Base-by-base conservation (phyloP, 2,888 invertebrate species). In the Mallateleia sp. region DNA sequence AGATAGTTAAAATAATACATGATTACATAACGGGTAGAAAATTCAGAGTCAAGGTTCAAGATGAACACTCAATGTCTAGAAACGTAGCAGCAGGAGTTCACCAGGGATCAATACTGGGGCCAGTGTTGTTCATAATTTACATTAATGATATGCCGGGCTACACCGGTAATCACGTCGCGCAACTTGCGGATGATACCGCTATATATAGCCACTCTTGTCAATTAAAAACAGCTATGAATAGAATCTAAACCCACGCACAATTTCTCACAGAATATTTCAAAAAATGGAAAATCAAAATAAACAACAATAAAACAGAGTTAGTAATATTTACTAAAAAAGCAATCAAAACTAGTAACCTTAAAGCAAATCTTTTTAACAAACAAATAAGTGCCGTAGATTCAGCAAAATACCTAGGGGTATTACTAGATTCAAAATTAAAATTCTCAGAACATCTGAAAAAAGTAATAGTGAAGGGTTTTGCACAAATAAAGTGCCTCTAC, bases 281-380 rank as follows among this genome's bases (percentile, higher is more conserved):
- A 6, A 50, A 47, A n/a, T 74, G 62, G 74, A 74, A 62, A 47
- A 60, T 74, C 18, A 62, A 75, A 64, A 58, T 58, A 11, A 75
- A 75, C 52, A 24, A 28, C 15, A 6, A 18, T n/a, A 75, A 75
- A 75, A 75, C 52, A 2, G 75, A 75, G 52, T 6, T 45, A 8
- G 22, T 74, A 11, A 45, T 74, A 6, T 72, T 58, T 45, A 38
- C 58, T 24, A 58, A 54, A 25, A 72, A 72, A 24, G 32, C n/a
- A n/a, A n/a, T n/a, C n/a, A n/a, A n/a, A n/a, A n/a, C n/a, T n/a
- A n/a, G n/a, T n/a, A n/a, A n/a, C n/a, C n/a, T n/a, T n/a, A n/a
- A n/a, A n/a, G n/a, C n/a, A n/a, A n/a, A n/a, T n/a, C n/a, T n/a
- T n/a, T n/a, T n/a, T n/a, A n/a, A n/a, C n/a, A n/a, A n/a, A n/a